Percentiles rank a stretch among this genome's conserved stretches.
Evolutionary conservation across 2,113 vertebrate genomes (phyloP).

Genomic region (Labeo catla): DNA sequence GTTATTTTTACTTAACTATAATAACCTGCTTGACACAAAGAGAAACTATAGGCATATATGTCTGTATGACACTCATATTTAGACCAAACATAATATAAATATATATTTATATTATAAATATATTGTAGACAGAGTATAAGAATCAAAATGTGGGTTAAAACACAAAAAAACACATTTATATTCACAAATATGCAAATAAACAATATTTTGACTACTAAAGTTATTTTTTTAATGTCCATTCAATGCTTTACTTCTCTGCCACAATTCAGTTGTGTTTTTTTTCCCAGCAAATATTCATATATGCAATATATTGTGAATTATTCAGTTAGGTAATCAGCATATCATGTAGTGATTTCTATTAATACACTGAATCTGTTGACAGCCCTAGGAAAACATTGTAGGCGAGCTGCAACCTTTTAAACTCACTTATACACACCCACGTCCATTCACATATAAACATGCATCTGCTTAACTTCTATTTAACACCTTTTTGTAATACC

Average conservation of each 20-base stretch:
- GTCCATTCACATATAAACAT: background rate
- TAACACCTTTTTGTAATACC: background rate
- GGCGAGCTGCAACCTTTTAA: background rate
- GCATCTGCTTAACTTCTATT: background rate
- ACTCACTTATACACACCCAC: background rate
- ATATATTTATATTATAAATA: background rate
- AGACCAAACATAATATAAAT: background rate
- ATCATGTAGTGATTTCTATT: background rate
- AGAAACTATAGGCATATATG: background rate
- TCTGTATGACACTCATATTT: background rate
- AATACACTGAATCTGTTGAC: background rate
- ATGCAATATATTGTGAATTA: background rate
- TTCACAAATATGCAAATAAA: background rate
- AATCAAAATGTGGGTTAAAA: background rate
- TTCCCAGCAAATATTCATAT: background rate
- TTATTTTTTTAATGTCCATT: background rate
- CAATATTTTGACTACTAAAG: background rate
- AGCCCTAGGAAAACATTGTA: background rate
- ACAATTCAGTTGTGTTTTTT: background rate
- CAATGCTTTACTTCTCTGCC: background rate
- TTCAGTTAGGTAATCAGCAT: background rate
- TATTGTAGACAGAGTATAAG: background rate
- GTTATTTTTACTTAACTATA: too few relatives aligned
- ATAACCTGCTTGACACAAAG: background rate
- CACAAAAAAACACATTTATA: background rate